Evolutionary conservation across 2,113 vertebrate genomes (phyloP).

Genomic region (Protobothrops mucrosquamatus): DNA sequence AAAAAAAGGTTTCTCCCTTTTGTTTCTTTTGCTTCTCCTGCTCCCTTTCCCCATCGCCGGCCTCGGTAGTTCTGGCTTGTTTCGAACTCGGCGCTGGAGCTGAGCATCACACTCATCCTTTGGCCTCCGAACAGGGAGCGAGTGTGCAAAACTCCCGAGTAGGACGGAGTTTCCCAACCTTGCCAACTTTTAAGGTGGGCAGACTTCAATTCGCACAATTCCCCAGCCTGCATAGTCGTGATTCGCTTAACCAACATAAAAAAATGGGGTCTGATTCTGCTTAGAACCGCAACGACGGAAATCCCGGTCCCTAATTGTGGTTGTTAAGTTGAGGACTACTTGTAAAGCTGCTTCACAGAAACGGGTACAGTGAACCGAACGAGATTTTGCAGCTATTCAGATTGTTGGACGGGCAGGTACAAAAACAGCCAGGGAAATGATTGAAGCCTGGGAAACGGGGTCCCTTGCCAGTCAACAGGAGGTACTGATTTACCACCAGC

Average conservation of each 20-base stretch:
- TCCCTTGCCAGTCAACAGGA: no score
- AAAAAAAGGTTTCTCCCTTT: no score
- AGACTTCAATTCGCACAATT: not conserved
- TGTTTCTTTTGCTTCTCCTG: not conserved
- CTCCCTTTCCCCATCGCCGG: not conserved
- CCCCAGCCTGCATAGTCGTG: not conserved
- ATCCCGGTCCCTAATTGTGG: not conserved
- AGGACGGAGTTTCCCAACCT: not conserved
- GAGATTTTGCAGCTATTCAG: not conserved
- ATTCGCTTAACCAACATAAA: not conserved
- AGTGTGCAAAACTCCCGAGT: not conserved
- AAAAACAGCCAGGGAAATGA: not conserved
- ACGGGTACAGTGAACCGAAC: not conserved
- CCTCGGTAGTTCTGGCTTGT: not conserved
- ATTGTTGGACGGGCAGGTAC: not conserved
- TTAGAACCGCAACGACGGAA: not conserved
- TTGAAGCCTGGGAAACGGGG: no score
- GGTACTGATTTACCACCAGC: no score
- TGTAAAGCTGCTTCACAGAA: not conserved
- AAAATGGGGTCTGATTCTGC: not conserved
- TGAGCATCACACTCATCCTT: not conserved
- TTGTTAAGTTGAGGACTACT: not conserved
- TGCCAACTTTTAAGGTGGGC: not conserved
- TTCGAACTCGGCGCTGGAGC: not conserved
- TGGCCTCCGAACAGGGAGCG: not conserved